phyloP scores from a whole-genome alignment of 2,113 vertebrate species.

The cat (Felis catus) region F.catus_Fca126_mat1.0 CM031421.1:24068501-24069000 shows the following conservation, averaged over 20 bases:
- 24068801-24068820: background rate
- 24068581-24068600: background rate
- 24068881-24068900: background rate
- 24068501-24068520: background rate
- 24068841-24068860: background rate
- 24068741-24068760: background rate
- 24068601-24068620: background rate
- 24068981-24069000: background rate
- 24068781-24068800: background rate
- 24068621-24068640: background rate
- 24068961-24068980: background rate
- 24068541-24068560: background rate
- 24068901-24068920: slow-evolving; percentile 23
- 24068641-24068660: background rate
- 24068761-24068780: background rate
- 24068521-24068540: background rate
- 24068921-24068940: background rate
- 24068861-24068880: background rate
- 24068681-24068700: background rate
- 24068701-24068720: background rate
- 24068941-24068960: background rate
- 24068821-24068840: background rate
- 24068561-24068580: slow-evolving; percentile 8
- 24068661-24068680: background rate
- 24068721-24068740: background rate